Conservation (phyloP, 2,113 vertebrate genomes). For the Pogonocichla stellata region DNA sequence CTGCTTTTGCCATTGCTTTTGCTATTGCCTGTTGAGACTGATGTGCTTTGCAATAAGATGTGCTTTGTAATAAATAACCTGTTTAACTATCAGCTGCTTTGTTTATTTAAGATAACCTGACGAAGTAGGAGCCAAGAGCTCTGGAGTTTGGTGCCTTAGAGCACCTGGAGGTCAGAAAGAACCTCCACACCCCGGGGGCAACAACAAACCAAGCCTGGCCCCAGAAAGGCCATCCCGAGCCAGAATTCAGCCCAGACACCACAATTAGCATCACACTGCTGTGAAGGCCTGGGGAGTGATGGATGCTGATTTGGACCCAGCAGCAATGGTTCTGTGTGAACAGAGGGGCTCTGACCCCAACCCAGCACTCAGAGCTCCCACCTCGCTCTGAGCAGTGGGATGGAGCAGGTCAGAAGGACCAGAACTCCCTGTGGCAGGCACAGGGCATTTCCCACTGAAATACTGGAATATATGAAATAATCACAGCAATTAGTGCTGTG, state of each 20-base stretch:
- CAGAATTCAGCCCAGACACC: background rate
- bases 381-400: fast-evolving
- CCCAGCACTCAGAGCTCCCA: background rate
- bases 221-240: background rate
- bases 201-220: background rate
- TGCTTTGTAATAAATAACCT: too few relatives aligned
- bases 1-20: too few relatives aligned
- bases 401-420: fast-evolving
- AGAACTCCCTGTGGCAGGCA: background rate
- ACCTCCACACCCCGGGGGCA: too few relatives aligned
- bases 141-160: too few relatives aligned
- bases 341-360: background rate
- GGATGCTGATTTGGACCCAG: fast-evolving
- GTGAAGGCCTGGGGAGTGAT: fast-evolving
- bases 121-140: too few relatives aligned
- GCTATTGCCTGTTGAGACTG: too few relatives aligned
- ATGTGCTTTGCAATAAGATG: too few relatives aligned
- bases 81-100: too few relatives aligned
- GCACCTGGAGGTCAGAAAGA: too few relatives aligned
- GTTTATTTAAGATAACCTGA: too few relatives aligned
- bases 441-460: fast-evolving
- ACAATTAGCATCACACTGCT: fast-evolving
- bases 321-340: background rate
- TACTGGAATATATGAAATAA: background rate
- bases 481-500: background rate